These are phyloP conservation scores for Aphelocoma californica DNA, from an alignment of 2,797 vertebrate genomes.

Conservation along the genomic window DNA sequence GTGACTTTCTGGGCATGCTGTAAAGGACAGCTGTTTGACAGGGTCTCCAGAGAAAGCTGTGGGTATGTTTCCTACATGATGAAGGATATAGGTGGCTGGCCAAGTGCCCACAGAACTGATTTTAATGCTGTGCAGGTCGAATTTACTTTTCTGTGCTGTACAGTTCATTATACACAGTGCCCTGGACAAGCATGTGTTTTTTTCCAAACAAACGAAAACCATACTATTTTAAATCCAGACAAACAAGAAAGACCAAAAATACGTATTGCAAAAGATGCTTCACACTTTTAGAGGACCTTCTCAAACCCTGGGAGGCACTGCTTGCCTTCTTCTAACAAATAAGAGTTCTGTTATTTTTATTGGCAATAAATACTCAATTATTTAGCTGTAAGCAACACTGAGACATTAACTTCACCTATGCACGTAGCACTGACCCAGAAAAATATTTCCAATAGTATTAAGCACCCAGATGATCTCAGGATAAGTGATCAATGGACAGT, in stretches of 20 bases:
- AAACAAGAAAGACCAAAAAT: neutral
- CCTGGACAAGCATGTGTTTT: constrained; percentile 22
- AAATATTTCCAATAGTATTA: constrained; percentile 34
- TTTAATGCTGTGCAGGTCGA: constrained; percentile 63
- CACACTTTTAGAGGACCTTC: neutral
- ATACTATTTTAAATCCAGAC: constrained; percentile 16
- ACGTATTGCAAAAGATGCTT: neutral
- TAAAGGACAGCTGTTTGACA: constrained; percentile 70
- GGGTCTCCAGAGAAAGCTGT: constrained; percentile 65
- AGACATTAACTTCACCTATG: neutral
- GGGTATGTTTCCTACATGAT: constrained; percentile 68
- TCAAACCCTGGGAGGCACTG: neutral
- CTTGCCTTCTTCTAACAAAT: neutral
- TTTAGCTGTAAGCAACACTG: neutral
- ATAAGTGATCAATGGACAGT: constrained; percentile 29
- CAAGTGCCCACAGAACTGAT: constrained; percentile 61
- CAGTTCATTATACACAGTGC: constrained; percentile 22
- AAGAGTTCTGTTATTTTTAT: neutral
- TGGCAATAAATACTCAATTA: neutral
- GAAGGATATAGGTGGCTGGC: constrained; percentile 70
- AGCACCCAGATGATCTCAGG: constrained; percentile 43
- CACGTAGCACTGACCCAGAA: neutral
- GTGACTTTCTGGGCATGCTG: constrained; percentile 68
- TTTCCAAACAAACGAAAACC: constrained; percentile 7
- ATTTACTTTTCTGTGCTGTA: constrained; percentile 48